phyloP scores from a whole-genome alignment of 92 coral and sea anemone species.

The Epizoanthus fatuus region DNA sequence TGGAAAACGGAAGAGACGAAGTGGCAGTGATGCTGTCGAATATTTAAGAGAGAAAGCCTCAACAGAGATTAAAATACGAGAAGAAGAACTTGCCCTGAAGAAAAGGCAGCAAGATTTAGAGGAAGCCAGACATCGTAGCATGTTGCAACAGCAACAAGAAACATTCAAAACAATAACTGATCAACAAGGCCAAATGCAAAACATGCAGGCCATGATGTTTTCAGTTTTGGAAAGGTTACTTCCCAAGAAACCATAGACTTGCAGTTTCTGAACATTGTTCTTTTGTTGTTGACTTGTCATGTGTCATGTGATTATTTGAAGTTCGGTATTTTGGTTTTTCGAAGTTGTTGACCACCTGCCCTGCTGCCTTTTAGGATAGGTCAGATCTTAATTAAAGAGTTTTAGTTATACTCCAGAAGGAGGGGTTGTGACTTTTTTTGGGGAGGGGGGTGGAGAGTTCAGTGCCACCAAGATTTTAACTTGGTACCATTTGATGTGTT shows the following conservation, averaged over 20 bases:
- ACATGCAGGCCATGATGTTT: not conserved
- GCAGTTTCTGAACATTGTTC: not conserved
- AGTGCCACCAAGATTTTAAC: too few species aligned
- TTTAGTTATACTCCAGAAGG: too few species aligned
- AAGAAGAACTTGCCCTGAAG: constrained; percentile 20
- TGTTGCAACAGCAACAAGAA: constrained; percentile 8
- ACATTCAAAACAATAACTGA: not conserved
- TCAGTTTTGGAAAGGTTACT: constrained; percentile 8
- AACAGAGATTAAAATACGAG: constrained; percentile 15
- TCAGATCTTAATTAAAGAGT: too few species aligned
- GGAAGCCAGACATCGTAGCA: not conserved
- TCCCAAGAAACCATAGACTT: not conserved
- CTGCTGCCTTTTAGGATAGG: too few species aligned
- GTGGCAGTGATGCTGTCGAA: constrained; percentile 30
- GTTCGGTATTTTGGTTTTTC: too few species aligned
- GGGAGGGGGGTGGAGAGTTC: too few species aligned
- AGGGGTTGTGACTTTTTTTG: too few species aligned
- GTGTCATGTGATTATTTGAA: too few species aligned
- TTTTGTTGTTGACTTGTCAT: too few species aligned
- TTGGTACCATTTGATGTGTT: too few species aligned
- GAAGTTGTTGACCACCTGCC: too few species aligned
- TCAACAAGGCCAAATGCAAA: not conserved
- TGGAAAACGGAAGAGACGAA: constrained; percentile 41
- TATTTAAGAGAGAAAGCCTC: constrained; percentile 34
- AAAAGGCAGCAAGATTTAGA: constrained; percentile 1